Conservation (phyloP, 1,140 invertebrate genomes). For the Dendroctonus valens region DNA sequence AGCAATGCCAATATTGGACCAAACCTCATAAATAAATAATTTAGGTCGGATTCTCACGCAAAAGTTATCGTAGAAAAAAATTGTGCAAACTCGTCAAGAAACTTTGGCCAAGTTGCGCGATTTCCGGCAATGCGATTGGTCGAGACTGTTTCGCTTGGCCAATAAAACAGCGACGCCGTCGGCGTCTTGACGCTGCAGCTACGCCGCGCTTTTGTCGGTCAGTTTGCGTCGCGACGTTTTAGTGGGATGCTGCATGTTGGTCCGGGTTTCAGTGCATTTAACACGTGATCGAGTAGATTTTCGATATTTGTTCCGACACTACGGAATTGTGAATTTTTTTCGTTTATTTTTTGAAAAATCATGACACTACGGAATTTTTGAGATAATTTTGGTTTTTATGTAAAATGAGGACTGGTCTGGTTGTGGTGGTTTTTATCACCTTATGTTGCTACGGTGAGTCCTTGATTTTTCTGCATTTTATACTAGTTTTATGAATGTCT, state of each 20-base stretch:
- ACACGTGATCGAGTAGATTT: slow-evolving; percentile 27
- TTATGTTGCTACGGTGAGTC: slow-evolving; percentile 10
- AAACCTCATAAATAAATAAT: no score
- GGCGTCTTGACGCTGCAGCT: slow-evolving; percentile 25
- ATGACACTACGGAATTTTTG: no score
- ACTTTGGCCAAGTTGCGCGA: slow-evolving; percentile 33
- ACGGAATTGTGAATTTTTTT: no score
- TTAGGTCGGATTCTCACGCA: not conserved
- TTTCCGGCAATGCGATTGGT: slow-evolving; percentile 26
- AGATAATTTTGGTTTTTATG: not conserved
- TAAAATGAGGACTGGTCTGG: slow-evolving; percentile 5
- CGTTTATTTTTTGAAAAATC: no score
- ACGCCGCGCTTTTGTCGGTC: slow-evolving; percentile 25
- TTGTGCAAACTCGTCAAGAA: slow-evolving; percentile 22
- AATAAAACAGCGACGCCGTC: slow-evolving; percentile 19
- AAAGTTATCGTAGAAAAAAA: not conserved
- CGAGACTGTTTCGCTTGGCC: slow-evolving; percentile 13
- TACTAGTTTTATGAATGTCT: no score
- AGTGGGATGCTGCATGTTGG: not conserved
- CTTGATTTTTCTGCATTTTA: no score
- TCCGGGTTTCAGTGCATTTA: not conserved
- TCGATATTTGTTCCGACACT: no score
- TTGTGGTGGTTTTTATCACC: not conserved
- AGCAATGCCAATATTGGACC: no score
- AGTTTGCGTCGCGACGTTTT: slow-evolving; percentile 30